Conservation (phyloP, 2,113 vertebrate species). For the Pionites leucogaster region DNA sequence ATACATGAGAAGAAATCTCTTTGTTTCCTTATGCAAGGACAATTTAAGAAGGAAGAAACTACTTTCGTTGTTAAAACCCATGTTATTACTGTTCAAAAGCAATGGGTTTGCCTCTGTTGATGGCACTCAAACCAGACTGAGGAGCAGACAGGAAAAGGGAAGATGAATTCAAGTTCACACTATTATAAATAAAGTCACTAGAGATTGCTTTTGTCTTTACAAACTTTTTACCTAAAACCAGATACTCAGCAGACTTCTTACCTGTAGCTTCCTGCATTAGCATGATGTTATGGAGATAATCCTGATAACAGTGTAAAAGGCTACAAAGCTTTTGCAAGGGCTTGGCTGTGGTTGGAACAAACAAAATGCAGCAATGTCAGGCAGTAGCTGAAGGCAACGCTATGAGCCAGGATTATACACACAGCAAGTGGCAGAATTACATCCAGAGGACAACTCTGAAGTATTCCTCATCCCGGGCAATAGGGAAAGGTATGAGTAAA, state of each 20-base stretch:
- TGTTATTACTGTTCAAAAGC: neutral
- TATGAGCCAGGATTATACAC: neutral
- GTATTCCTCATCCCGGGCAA: neutral
- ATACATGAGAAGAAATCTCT: neutral
- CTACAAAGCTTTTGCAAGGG: neutral
- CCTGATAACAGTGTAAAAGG: neutral
- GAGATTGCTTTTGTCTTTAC: neutral
- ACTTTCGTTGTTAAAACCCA: neutral
- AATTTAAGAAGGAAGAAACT: neutral
- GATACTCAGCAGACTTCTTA: neutral
- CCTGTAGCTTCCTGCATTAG: neutral
- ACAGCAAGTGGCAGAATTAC: neutral
- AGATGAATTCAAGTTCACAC: neutral
- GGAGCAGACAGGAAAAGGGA: neutral
- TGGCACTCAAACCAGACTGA: neutral
- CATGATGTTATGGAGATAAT: neutral
- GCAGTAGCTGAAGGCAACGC: neutral
- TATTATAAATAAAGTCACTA: neutral
- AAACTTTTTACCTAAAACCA: neutral
- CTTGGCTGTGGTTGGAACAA: neutral
- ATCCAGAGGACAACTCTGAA: neutral
- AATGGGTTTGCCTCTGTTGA: neutral
- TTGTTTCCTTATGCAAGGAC: neutral
- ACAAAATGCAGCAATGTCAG: neutral
- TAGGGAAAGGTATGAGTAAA: neutral